Percentiles rank a stretch among this genome's conserved stretches.
Conservation (phyloP, 2,888 invertebrate species). For the Antheraea assamensis region DNA sequence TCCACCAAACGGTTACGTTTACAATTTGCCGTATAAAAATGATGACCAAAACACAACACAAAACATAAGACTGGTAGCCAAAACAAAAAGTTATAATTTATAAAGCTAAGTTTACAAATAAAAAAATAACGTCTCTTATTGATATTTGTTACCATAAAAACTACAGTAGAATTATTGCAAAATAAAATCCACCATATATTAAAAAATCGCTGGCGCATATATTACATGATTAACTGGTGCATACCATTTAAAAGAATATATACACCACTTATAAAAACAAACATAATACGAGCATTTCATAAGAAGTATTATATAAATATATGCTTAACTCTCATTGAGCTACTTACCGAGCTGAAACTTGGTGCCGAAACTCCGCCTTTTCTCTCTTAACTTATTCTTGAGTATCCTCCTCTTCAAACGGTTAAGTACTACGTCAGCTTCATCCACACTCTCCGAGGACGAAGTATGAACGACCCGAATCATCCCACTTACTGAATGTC, state of each 20-base stretch:
- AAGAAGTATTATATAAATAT: not conserved
- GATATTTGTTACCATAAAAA: too few relatives aligned
- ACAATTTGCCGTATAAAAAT: too few relatives aligned
- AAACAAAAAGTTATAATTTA: too few relatives aligned
- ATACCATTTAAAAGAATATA: not conserved
- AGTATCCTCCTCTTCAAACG: slow-evolving; percentile 77
- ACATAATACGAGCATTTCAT: not conserved
- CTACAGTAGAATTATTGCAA: too few relatives aligned
- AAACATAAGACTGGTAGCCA: too few relatives aligned
- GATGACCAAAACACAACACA: too few relatives aligned
- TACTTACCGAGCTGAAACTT: slow-evolving; percentile 67
- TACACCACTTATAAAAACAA: not conserved
- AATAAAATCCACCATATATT: too few relatives aligned
- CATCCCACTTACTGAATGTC: slow-evolving; percentile 66
- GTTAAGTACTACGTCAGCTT: slow-evolving; percentile 76
- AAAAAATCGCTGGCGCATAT: too few relatives aligned
- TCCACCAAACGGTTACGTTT: too few relatives aligned
- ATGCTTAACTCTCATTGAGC: slow-evolving; percentile 24
- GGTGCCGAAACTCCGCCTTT: slow-evolving; percentile 62
- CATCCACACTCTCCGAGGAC: slow-evolving; percentile 79
- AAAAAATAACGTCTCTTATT: too few relatives aligned
- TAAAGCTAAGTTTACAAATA: too few relatives aligned
- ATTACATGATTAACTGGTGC: too few relatives aligned
- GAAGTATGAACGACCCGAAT: slow-evolving; percentile 61
- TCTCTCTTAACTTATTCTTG: slow-evolving; percentile 75